Percentiles rank a stretch among this genome's conserved stretches.
Evolutionary conservation across 2,797 vertebrate species (phyloP).

Genomic region (Bradypodion pumilum): DNA sequence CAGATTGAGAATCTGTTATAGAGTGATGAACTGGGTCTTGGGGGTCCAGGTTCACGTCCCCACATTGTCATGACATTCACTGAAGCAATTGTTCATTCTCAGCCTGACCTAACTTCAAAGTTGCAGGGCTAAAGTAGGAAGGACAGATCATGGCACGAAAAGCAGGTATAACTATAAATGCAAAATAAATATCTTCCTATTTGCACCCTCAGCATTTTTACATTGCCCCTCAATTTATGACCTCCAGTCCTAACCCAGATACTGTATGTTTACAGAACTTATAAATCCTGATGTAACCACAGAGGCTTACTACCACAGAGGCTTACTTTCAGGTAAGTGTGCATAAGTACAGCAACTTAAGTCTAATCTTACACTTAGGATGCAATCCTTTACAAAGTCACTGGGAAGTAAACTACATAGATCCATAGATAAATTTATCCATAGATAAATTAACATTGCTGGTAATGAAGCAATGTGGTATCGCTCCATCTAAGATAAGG

Average conservation of each 20-base stretch:
- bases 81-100: background rate
- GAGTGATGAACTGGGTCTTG: too few relatives aligned
- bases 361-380: background rate
- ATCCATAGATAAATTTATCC: too few relatives aligned
- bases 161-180: too few relatives aligned
- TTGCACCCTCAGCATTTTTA: too few relatives aligned
- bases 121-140: background rate
- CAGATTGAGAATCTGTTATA: too few relatives aligned
- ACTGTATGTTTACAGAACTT: background rate
- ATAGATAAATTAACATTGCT: too few relatives aligned
- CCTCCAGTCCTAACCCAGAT: too few relatives aligned
- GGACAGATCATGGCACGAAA: background rate
- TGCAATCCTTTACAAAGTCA: background rate
- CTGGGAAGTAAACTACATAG: too few relatives aligned
- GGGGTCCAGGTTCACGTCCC: background rate
- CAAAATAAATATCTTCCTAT: too few relatives aligned
- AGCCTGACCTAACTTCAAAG: background rate
- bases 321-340: background rate
- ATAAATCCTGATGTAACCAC: background rate
- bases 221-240: too few relatives aligned
- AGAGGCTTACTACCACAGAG: background rate
- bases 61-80: background rate
- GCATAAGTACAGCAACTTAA: background rate
- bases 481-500: too few relatives aligned
- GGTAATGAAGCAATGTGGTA: too few relatives aligned